Evolutionary conservation across 2,888 invertebrate species (phyloP).

Genomic region (Aethes cnicana): DNA sequence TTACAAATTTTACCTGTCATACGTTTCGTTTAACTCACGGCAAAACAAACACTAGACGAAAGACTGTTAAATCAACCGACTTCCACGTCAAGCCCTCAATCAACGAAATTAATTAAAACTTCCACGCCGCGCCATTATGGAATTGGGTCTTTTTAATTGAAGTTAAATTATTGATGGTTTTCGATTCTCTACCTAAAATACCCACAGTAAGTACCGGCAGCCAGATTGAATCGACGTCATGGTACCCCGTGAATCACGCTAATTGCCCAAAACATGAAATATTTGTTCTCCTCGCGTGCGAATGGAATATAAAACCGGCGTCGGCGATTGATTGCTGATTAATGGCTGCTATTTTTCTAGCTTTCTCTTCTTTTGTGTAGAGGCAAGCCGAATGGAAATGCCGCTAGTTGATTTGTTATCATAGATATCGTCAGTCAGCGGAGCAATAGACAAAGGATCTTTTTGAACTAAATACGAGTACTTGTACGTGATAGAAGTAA

Average conservation of each 20-base stretch:
- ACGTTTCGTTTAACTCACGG: no score
- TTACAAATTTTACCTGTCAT: no score
- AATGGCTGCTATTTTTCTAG: slow-evolving; percentile 28
- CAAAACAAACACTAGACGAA: no score
- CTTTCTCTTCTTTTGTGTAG: slow-evolving; percentile 10
- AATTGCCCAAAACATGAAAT: slow-evolving; percentile 39
- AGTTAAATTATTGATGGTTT: slow-evolving; percentile 12
- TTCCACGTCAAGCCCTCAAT: neutral
- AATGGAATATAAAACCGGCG: slow-evolving; percentile 25
- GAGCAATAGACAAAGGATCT: neutral
- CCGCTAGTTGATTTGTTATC: slow-evolving; percentile 1
- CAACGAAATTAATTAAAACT: neutral
- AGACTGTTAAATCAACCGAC: no score
- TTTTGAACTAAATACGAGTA: neutral
- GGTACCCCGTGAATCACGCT: slow-evolving; percentile 37
- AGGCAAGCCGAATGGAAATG: slow-evolving; percentile 4
- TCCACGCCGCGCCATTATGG: no score
- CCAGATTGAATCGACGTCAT: slow-evolving; percentile 9
- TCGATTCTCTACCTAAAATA: no score
- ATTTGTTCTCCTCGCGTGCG: slow-evolving; percentile 35
- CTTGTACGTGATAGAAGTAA: neutral
- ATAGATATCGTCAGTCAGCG: neutral
- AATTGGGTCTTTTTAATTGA: neutral
- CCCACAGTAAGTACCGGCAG: slow-evolving; percentile 6
- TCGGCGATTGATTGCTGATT: slow-evolving; percentile 39